Conservation (phyloP, 2,797 vertebrate genomes). For the Hydrophis major region DNA sequence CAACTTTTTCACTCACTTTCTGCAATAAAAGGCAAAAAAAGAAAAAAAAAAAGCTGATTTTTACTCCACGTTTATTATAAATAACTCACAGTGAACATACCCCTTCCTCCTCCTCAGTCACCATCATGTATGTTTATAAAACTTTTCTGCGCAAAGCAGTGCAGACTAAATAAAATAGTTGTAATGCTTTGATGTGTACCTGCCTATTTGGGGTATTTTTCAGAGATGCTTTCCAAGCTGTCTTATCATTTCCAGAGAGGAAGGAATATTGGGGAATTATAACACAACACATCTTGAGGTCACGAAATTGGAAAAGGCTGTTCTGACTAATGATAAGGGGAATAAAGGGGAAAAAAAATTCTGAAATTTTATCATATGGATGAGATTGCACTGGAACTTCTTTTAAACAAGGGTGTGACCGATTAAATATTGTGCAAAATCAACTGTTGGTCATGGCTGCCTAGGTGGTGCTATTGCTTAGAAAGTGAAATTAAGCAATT, state of each 20-base stretch:
- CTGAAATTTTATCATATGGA: not conserved
- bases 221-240: not conserved
- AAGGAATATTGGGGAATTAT: not conserved
- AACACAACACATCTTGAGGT: not conserved
- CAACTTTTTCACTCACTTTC: constrained; percentile 97
- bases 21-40: constrained; percentile 67
- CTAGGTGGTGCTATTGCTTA: not conserved
- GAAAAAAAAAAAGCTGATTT: not conserved
- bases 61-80: not conserved
- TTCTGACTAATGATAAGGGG: not conserved
- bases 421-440: not conserved
- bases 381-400: not conserved
- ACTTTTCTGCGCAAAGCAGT: not conserved
- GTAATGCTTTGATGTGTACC: not conserved
- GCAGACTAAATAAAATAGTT: not conserved
- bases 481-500: not conserved
- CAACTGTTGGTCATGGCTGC: not conserved
- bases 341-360: not conserved
- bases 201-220: not conserved
- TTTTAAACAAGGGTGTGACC: not conserved
- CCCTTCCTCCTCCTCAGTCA: not conserved
- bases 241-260: not conserved
- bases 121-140: not conserved
- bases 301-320: not conserved
- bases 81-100: not conserved